Evolutionary conservation across 2,797 vertebrate genomes (phyloP).

Genomic region (Trematomus bernacchii): DNA sequence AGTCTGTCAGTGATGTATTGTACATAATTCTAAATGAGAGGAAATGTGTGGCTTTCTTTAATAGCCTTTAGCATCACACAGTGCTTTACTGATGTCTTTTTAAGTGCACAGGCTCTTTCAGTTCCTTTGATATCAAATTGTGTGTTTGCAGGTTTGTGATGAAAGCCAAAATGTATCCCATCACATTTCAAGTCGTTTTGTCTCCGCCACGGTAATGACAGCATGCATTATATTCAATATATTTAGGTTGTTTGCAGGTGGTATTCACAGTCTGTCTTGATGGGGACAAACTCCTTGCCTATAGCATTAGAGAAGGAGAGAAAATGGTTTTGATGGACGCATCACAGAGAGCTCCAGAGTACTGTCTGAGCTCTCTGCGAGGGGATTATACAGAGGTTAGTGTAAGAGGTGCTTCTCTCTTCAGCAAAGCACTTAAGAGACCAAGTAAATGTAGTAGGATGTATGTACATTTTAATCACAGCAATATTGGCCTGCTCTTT

Average conservation of each 20-base stretch:
- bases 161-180: conserved; percentile 54
- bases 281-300: conserved; percentile 27
- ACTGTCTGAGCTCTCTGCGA: conserved; percentile 69
- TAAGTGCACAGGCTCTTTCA: conserved; percentile 45
- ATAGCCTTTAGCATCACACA: conserved; percentile 55
- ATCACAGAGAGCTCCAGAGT: conserved; percentile 65
- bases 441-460: conserved; percentile 50
- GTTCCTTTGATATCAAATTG: conserved; percentile 63
- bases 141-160: conserved; percentile 56
- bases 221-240: conserved; percentile 33
- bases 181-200: conserved; percentile 19
- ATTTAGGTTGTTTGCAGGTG: conserved; percentile 51
- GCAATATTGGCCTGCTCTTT: neutral
- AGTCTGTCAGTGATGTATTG: conserved; percentile 61
- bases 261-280: conserved; percentile 41
- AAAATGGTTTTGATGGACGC: conserved; percentile 65
- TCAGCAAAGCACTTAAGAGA: conserved; percentile 42
- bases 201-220: conserved; percentile 10
- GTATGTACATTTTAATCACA: conserved; percentile 21
- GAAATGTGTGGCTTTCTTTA: conserved; percentile 62
- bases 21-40: conserved; percentile 66
- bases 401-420: conserved; percentile 53
- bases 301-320: conserved; percentile 41
- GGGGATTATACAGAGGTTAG: conserved; percentile 68
- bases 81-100: conserved; percentile 66